Conservation (phyloP, 2,113 vertebrate species). For the Spea multiplicata region DNA sequence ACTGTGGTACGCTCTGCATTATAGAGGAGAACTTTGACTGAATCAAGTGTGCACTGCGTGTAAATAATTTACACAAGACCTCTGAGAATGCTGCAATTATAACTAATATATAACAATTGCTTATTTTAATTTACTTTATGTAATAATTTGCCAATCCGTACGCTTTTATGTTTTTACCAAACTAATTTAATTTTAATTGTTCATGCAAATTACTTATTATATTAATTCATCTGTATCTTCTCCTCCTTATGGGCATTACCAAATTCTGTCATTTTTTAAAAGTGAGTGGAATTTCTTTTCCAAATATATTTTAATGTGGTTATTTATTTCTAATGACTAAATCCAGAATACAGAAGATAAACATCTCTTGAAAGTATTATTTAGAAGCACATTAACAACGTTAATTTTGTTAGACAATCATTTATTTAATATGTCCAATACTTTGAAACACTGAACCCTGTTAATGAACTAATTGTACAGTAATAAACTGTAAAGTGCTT, state of each 20-base stretch:
- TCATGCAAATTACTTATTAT: not conserved
- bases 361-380: not conserved
- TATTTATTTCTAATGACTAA: constrained; percentile 32
- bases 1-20: no score
- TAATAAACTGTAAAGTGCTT: constrained; percentile 20
- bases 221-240: constrained; percentile 27
- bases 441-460: not conserved
- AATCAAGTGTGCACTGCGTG: no score
- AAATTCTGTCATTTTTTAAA: constrained; percentile 14
- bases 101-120: no score
- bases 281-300: constrained; percentile 3
- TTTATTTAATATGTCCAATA: not conserved
- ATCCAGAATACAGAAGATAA: not conserved
- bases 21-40: no score
- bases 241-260: constrained; percentile 33
- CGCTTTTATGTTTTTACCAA: constrained; percentile 49
- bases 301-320: not conserved
- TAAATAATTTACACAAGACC: no score
- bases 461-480: constrained; percentile 1
- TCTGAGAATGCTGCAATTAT: no score
- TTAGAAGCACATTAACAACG: constrained; percentile 10
- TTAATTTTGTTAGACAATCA: not conserved
- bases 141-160: constrained; percentile 1
- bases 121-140: no score
- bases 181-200: constrained; percentile 17